Evolutionary conservation across 2,113 vertebrate genomes (phyloP).

Genomic region (Poeciliopsis occidentalis): DNA sequence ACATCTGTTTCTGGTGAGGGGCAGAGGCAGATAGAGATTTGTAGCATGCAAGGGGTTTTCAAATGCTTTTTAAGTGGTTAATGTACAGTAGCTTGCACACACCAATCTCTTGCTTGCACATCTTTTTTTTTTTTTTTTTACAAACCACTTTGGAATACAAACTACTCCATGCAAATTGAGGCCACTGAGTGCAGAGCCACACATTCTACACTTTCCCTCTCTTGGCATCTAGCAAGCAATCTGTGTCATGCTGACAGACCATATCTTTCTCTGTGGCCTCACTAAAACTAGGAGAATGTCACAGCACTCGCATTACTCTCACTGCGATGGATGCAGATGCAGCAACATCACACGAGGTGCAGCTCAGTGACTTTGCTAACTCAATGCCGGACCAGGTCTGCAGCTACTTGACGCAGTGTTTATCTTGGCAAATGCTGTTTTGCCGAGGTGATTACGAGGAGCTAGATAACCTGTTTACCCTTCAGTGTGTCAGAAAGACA

Average conservation of each 20-base stretch:
- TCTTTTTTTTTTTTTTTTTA: slow-evolving; percentile 21
- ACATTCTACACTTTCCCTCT: slow-evolving; percentile 51
- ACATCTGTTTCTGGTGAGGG: slow-evolving; percentile 68
- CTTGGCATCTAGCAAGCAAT: slow-evolving; percentile 62
- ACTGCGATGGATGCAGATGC: slow-evolving; percentile 56
- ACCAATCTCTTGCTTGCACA: slow-evolving; percentile 26
- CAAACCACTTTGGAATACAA: slow-evolving; percentile 63
- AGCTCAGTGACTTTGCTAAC: slow-evolving; percentile 66
- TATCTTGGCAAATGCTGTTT: slow-evolving; percentile 69
- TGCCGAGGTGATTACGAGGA: slow-evolving; percentile 48
- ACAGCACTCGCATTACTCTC: slow-evolving; percentile 66
- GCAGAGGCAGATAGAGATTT: slow-evolving; percentile 31
- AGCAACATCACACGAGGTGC: slow-evolving; percentile 41
- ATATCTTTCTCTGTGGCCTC: slow-evolving; percentile 61
- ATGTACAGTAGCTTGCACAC: slow-evolving; percentile 27
- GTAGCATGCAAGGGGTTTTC: slow-evolving; percentile 11
- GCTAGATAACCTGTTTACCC: slow-evolving; percentile 60
- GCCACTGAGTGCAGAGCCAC: slow-evolving; percentile 58
- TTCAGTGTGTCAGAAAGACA: slow-evolving; percentile 42
- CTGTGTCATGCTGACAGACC: slow-evolving; percentile 68
- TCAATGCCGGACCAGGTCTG: slow-evolving; percentile 55
- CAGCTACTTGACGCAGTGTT: slow-evolving; percentile 60
- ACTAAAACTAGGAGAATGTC: slow-evolving; percentile 70
- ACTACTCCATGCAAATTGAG: slow-evolving; percentile 63
- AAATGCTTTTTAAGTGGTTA: slow-evolving; percentile 36